These are phyloP conservation scores for Anhinga anhinga DNA, from an alignment of 2,113 vertebrate species.

Conservation along the genomic window DNA sequence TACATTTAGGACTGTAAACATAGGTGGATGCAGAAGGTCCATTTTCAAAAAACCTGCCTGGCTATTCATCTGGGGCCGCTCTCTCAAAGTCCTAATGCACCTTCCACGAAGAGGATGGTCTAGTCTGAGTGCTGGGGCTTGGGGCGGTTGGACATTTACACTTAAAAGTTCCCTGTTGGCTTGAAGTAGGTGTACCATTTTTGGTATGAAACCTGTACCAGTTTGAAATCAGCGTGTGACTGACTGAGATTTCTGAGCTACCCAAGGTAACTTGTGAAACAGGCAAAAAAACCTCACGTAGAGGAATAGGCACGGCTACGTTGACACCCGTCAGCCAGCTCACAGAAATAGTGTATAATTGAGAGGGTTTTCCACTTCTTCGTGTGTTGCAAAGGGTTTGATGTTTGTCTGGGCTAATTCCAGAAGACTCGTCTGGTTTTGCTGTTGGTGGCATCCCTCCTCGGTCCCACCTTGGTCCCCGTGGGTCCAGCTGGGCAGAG, in stretches of 20 bases:
- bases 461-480: rapidly evolving
- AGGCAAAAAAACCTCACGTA: not conserved
- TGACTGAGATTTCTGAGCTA: not conserved
- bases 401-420: not conserved
- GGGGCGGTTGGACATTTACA: not conserved
- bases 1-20: not conserved
- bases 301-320: rapidly evolving
- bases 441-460: not conserved
- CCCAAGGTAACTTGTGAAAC: not conserved
- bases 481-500: not conserved
- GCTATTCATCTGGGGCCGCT: not conserved
- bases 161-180: not conserved
- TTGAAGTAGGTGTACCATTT: not conserved
- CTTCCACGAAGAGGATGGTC: not conserved
- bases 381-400: not conserved
- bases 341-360: not conserved
- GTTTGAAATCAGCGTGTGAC: not conserved
- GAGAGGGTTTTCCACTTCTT: not conserved
- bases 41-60: not conserved
- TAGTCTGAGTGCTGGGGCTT: not conserved
- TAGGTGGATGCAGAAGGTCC: not conserved
- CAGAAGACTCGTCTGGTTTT: not conserved
- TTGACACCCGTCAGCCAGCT: rapidly evolving
- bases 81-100: not conserved
- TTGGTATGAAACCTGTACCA: not conserved